phyloP scores from a whole-genome alignment of 2,113 vertebrate species.

The Oenanthe melanoleuca region DNA sequence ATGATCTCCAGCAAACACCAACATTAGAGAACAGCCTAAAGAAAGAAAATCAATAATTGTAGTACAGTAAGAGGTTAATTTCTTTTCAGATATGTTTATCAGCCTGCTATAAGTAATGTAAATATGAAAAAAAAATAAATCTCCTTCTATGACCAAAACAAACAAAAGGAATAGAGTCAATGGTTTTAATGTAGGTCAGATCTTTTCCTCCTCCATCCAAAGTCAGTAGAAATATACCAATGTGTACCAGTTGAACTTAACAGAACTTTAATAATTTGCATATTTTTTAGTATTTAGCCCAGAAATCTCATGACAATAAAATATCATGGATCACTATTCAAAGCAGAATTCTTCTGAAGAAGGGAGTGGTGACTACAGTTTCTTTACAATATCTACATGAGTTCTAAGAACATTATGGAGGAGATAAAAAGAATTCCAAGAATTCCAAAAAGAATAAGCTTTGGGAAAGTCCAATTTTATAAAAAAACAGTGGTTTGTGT shows the following conservation, averaged over 20 bases:
- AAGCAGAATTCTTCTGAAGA: neutral
- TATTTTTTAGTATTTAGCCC: neutral
- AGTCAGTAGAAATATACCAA: neutral
- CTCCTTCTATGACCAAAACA: neutral
- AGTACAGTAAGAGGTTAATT: neutral
- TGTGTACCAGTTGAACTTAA: neutral
- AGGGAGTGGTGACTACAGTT: neutral
- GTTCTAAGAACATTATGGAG: neutral
- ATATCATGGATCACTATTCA: neutral
- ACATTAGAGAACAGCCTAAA: neutral
- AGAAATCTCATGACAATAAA: neutral
- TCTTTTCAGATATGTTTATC: neutral
- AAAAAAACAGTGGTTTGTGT: neutral
- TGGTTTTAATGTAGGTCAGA: neutral
- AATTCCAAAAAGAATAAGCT: neutral
- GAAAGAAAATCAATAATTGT: neutral
- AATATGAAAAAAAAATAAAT: neutral
- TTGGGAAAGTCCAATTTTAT: neutral
- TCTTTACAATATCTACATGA: neutral
- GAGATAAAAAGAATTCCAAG: neutral
- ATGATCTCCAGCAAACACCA: neutral
- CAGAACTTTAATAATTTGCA: neutral
- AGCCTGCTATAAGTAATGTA: neutral
- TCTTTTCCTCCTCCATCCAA: neutral
- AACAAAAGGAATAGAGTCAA: neutral